These are phyloP conservation scores for Hyppa rectilinea DNA, from an alignment of 2,888 invertebrate species.

Conservation along the genomic window DNA sequence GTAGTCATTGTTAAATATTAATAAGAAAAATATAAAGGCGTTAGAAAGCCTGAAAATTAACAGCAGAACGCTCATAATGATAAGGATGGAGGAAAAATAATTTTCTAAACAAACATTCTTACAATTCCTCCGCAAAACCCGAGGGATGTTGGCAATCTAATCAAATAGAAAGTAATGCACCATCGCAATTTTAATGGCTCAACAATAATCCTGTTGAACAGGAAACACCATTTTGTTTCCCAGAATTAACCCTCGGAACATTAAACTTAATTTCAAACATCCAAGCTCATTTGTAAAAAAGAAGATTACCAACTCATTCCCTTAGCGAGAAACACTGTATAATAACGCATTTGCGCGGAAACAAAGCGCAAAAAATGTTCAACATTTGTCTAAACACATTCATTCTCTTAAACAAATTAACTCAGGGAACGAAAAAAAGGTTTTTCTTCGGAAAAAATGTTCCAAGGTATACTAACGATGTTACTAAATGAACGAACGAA, in stretches of 20 bases:
- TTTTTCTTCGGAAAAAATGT: slow-evolving; percentile 61
- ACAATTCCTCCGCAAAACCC: slow-evolving; percentile 29
- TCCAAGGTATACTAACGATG: slow-evolving; percentile 73
- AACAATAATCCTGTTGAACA: slow-evolving; percentile 46
- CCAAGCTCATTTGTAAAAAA: slow-evolving; percentile 60
- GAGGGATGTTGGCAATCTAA: slow-evolving; percentile 41
- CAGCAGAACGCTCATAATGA: slow-evolving; percentile 12
- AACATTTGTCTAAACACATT: slow-evolving; percentile 77
- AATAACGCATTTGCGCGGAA: slow-evolving; percentile 71
- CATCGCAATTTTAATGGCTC: slow-evolving; percentile 48
- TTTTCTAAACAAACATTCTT: slow-evolving; percentile 30
- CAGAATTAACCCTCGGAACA: slow-evolving; percentile 53
- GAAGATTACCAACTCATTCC: slow-evolving; percentile 64
- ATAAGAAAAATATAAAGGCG: slow-evolving; percentile 16
- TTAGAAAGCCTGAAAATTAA: slow-evolving; percentile 14
- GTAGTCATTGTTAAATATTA: not conserved
- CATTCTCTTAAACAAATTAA: slow-evolving; percentile 81
- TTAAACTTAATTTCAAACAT: slow-evolving; percentile 66
- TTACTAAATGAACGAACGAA: slow-evolving; percentile 79
- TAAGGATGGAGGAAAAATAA: slow-evolving; percentile 29
- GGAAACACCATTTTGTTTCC: slow-evolving; percentile 52
- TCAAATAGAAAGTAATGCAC: slow-evolving; percentile 59
- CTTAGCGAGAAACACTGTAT: slow-evolving; percentile 60
- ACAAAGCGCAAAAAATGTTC: slow-evolving; percentile 72
- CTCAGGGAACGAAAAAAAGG: slow-evolving; percentile 70